A percentile compares a stretch with the other conserved stretches of the same genome.
Evolutionary conservation across 2,113 vertebrate species (phyloP).

Genomic region (Eupsittula cactorum): DNA sequence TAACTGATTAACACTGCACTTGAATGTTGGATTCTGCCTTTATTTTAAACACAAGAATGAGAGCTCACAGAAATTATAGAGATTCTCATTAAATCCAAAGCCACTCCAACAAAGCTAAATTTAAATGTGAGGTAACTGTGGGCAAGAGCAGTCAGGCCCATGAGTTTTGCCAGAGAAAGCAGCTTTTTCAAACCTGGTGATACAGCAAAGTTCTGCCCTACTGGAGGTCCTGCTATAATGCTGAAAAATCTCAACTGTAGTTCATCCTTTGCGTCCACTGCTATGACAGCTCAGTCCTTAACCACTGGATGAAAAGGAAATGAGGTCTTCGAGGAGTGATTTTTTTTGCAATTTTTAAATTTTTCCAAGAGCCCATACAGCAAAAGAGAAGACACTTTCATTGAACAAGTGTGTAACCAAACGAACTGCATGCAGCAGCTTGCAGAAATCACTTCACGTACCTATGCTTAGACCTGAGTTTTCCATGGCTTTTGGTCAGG

Average conservation of each 20-base stretch:
- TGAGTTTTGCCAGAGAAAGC: background rate
- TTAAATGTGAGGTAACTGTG: background rate
- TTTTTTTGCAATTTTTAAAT: background rate
- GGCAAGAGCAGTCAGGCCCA: background rate
- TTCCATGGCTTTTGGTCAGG: background rate
- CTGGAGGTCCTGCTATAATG: fast-evolving
- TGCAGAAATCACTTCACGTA: background rate
- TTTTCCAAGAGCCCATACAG: background rate
- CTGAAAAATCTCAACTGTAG: background rate
- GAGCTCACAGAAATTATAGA: background rate
- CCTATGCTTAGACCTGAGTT: background rate
- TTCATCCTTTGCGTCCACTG: background rate
- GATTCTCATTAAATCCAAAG: background rate
- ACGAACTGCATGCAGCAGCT: background rate
- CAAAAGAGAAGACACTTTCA: background rate
- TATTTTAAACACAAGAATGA: background rate
- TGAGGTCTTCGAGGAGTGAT: background rate
- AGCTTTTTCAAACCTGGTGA: background rate
- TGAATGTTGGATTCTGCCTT: background rate
- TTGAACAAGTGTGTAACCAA: background rate
- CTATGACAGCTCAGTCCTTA: background rate
- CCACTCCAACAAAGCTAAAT: background rate
- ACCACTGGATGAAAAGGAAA: background rate
- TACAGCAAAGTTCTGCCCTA: background rate
- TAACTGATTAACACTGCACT: background rate